Percentiles rank a stretch among this genome's conserved stretches.
phyloP scores from a whole-genome alignment of 2,888 invertebrate species.

The Ceriagrion tenellum region DNA sequence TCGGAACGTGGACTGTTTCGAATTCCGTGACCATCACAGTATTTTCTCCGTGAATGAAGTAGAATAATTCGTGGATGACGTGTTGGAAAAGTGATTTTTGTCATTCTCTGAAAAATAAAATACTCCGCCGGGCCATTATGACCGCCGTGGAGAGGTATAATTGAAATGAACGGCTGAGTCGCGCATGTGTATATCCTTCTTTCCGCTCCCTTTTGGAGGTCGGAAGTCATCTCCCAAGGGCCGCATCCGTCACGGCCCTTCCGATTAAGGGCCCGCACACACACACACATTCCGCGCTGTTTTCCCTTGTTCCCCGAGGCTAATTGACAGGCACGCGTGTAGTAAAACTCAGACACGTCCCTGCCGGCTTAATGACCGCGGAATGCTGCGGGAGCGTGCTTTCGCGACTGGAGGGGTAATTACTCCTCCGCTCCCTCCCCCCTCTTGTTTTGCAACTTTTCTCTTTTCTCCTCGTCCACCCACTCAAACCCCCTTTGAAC shows the following conservation, averaged over 20 bases:
- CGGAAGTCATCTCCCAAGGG: conserved; percentile 38
- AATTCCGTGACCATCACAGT: neutral
- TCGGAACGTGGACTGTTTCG: no score
- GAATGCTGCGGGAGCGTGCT: neutral
- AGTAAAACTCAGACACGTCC: conserved; percentile 27
- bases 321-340: conserved; percentile 36
- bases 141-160: neutral
- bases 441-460: neutral
- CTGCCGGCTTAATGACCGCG: neutral
- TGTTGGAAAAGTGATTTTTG: neutral
- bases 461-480: neutral
- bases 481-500: no score
- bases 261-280: conserved; percentile 3
- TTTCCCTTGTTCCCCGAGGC: neutral
- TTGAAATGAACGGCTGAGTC: neutral
- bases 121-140: neutral
- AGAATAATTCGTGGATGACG: neutral
- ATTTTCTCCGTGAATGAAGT: neutral
- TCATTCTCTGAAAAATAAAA: neutral
- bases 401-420: neutral
- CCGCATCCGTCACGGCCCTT: conserved; percentile 6
- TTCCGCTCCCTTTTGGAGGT: neutral
- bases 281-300: neutral
- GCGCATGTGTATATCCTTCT: neutral
- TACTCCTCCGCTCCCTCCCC: neutral